Base-by-base conservation (phyloP, 2,113 vertebrate species). In the Athene noctua region DNA sequence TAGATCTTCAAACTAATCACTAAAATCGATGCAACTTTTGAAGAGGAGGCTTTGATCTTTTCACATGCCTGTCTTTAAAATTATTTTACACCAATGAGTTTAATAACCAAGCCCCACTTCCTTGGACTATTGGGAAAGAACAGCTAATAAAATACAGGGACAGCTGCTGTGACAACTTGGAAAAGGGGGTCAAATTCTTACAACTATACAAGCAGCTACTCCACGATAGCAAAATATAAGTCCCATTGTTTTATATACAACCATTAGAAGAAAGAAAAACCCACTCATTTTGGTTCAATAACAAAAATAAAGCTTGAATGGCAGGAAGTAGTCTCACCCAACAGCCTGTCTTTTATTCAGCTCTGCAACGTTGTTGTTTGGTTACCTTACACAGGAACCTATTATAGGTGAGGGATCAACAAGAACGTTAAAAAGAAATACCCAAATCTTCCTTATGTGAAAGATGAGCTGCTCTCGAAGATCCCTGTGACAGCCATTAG, bases 291-390 rank as follows among this genome's bases (percentile, higher is more conserved):
- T 92, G 95, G 91, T 90, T 85, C 46, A 40, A 89, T 94, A 78
- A 89, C 32, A 92, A 96, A 96, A 97, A 86, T 94, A 93, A 93
- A 97, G 93, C 88, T 96, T 92, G 65, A 92, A 58, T 81, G 68
- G 75, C 94, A 93, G 92, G 90, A 96, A 96, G 47, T 36, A 93
- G 72, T 93, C 65, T 96, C 74, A 95, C 88, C 79, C 44, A 0
- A 80, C 82, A 92, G 85, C 57, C 78, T 0, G 0, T 38, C 22
- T 93, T 89, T 96, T 95, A 95, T 87, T 91, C 87, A 92, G 85
- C 75, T 88, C 72, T 79, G 72, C 68, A 61, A 66, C 51, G 86
- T 65, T 5, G 71, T 30, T 71, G 32, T 40, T 82, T 21, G 59
- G 66, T 93, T 88, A 47, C 92, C 82, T 86, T 78, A 88, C 51